Conservation (phyloP, 2,113 vertebrate genomes). For the Sorex fumeus region DNA sequence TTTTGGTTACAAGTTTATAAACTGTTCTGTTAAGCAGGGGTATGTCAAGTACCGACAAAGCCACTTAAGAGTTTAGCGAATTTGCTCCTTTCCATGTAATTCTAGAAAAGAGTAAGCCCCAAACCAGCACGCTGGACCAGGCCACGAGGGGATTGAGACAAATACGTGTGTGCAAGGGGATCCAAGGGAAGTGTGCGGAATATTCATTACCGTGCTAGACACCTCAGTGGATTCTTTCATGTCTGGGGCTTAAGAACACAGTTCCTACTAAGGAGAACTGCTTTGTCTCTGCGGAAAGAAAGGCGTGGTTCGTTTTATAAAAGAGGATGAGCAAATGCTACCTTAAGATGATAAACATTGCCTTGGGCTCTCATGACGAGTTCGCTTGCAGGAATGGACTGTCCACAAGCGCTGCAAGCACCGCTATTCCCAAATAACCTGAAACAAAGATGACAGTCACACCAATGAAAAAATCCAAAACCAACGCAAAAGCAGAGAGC, state of each 20-base stretch:
- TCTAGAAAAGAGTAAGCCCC: background rate
- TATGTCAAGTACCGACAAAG: slow-evolving; percentile 70
- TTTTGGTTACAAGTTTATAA: slow-evolving; percentile 81
- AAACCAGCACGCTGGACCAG: background rate
- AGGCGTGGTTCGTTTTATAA: background rate
- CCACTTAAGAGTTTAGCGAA: slow-evolving; percentile 61
- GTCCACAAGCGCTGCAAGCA: slow-evolving; percentile 98
- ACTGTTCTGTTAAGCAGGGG: slow-evolving; percentile 77
- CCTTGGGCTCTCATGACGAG: slow-evolving; percentile 99
- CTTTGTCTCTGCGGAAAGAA: background rate
- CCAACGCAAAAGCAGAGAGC: background rate
- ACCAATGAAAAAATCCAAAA: slow-evolving; percentile 76
- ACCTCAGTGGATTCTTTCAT: background rate
- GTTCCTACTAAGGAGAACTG: background rate
- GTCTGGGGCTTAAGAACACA: background rate
- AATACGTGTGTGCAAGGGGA: too few species aligned
- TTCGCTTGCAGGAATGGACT: slow-evolving; percentile 99
- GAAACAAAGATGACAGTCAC: slow-evolving; percentile 84
- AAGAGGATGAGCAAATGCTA: slow-evolving; percentile 83
- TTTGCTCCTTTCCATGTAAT: slow-evolving; percentile 44
- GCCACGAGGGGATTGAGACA: background rate
- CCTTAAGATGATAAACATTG: slow-evolving; percentile 99
- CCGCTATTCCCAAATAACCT: slow-evolving; percentile 99
- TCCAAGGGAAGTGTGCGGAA: background rate
- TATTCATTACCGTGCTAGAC: background rate